A percentile compares a stretch with the other conserved stretches of the same genome.
phyloP scores from a whole-genome alignment of 1,140 invertebrate genomes.

The Anastatus disparis region DNA sequence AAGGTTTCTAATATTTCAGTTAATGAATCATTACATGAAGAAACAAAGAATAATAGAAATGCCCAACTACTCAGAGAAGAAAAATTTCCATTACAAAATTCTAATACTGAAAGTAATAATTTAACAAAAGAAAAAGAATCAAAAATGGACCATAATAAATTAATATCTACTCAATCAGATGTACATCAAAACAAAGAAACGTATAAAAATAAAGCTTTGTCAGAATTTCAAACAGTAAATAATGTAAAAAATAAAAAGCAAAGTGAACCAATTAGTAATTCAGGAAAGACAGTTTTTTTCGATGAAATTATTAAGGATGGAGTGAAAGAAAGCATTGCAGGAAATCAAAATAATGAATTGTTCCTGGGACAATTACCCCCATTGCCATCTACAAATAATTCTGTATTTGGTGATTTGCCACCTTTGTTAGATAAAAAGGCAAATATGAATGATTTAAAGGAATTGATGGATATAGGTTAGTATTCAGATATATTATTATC shows the following conservation, averaged over 20 bases:
- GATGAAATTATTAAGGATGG: constrained; percentile 63
- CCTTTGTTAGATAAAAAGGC: constrained; percentile 62
- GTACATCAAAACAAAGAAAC: constrained; percentile 56
- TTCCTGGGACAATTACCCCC: constrained; percentile 59
- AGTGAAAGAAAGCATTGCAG: constrained; percentile 54
- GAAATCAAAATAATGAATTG: constrained; percentile 50
- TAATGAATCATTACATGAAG: background rate
- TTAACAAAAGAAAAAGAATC: background rate
- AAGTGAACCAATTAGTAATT: constrained; percentile 50
- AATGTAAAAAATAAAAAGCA: constrained; percentile 59
- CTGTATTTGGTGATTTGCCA: constrained; percentile 61
- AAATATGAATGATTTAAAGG: constrained; percentile 65
- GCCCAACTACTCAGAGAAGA: constrained; percentile 46
- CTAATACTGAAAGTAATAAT: constrained; percentile 11
- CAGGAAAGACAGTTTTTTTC: constrained; percentile 60
- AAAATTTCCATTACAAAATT: constrained; percentile 52
- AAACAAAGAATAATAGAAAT: constrained; percentile 3
- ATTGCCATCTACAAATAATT: constrained; percentile 58
- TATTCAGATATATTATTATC: no score
- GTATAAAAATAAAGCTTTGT: constrained; percentile 54
- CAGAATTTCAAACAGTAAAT: constrained; percentile 56
- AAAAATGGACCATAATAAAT: background rate
- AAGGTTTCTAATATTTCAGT: background rate
- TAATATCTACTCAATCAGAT: constrained; percentile 45
- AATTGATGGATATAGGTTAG: constrained; percentile 64